Evolutionary conservation across 2,888 invertebrate genomes (phyloP).

Genomic region (Julus scanicus): DNA sequence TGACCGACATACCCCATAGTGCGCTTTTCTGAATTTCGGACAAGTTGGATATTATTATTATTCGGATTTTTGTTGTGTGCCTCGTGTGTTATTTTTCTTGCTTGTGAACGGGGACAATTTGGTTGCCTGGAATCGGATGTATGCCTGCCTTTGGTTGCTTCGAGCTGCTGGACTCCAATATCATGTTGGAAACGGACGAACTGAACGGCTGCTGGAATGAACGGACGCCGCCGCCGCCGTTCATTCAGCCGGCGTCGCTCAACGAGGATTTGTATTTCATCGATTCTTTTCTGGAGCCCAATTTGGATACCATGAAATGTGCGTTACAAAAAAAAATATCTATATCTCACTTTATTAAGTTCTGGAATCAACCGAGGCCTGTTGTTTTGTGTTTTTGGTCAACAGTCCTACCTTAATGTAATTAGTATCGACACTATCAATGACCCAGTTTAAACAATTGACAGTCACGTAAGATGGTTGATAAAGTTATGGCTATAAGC

Average conservation of each 20-base stretch:
- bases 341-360: neutral
- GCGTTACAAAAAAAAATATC: neutral
- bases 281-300: slow-evolving; percentile 43
- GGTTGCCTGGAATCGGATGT: neutral
- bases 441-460: neutral
- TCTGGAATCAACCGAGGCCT: neutral
- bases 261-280: slow-evolving; percentile 47
- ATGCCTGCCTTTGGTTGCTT: slow-evolving; percentile 30
- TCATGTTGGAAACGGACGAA: slow-evolving; percentile 52
- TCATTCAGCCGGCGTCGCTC: neutral
- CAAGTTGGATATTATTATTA: neutral
- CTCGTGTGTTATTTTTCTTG: neutral
- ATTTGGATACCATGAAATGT: slow-evolving; percentile 47
- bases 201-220: slow-evolving; percentile 48
- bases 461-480: too few relatives aligned
- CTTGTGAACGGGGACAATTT: neutral
- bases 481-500: too few relatives aligned
- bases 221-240: slow-evolving; percentile 40
- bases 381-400: neutral
- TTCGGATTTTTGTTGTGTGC: neutral
- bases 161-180: slow-evolving; percentile 40
- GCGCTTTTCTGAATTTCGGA: neutral
- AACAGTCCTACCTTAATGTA: neutral
- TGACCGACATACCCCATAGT: neutral
- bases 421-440: neutral